These are phyloP conservation scores for Brachycybe producta DNA, from an alignment of 2,888 invertebrate genomes.

Conservation along the genomic window DNA sequence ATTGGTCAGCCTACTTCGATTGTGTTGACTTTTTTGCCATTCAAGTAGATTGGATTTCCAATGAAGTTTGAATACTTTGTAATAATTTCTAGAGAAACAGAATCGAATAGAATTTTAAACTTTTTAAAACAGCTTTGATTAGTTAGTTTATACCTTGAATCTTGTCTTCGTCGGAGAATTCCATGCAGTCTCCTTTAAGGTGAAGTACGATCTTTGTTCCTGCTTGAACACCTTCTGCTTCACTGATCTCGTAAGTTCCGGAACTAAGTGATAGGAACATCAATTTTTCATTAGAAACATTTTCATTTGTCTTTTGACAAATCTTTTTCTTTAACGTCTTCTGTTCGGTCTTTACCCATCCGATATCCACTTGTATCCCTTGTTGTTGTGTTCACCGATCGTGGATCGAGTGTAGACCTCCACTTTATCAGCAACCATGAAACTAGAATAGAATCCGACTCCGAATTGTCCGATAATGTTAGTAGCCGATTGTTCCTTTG, in stretches of 20 bases:
- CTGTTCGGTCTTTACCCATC: slow-evolving; percentile 58
- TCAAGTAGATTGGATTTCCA: slow-evolving; percentile 79
- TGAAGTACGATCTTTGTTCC: slow-evolving; percentile 90
- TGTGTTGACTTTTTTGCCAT: slow-evolving; percentile 76
- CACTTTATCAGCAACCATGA: slow-evolving; percentile 92
- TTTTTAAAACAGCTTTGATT: slow-evolving; percentile 17
- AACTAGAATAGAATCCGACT: slow-evolving; percentile 94
- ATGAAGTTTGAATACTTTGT: slow-evolving; percentile 97
- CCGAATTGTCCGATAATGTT: slow-evolving; percentile 95
- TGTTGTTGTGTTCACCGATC: slow-evolving; percentile 37
- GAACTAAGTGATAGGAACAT: slow-evolving; percentile 41
- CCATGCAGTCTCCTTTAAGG: slow-evolving; percentile 72
- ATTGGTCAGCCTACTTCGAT: slow-evolving; percentile 66
- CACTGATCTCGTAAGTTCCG: slow-evolving; percentile 76
- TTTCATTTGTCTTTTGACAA: background rate
- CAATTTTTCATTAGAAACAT: slow-evolving; percentile 2
- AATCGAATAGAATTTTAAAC: slow-evolving; percentile 6
- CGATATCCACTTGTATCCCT: slow-evolving; percentile 72
- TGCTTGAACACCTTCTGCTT: slow-evolving; percentile 64
- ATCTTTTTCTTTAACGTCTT: background rate
- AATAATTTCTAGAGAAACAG: slow-evolving; percentile 53
- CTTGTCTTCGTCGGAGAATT: slow-evolving; percentile 74
- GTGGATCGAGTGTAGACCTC: slow-evolving; percentile 73
- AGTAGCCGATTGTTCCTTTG: slow-evolving; percentile 44
- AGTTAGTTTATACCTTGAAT: slow-evolving; percentile 48